Percentiles rank a stretch among this genome's conserved stretches.
Conservation (phyloP, 1,140 invertebrate genomes). For the Armadillidium nasatum region DNA sequence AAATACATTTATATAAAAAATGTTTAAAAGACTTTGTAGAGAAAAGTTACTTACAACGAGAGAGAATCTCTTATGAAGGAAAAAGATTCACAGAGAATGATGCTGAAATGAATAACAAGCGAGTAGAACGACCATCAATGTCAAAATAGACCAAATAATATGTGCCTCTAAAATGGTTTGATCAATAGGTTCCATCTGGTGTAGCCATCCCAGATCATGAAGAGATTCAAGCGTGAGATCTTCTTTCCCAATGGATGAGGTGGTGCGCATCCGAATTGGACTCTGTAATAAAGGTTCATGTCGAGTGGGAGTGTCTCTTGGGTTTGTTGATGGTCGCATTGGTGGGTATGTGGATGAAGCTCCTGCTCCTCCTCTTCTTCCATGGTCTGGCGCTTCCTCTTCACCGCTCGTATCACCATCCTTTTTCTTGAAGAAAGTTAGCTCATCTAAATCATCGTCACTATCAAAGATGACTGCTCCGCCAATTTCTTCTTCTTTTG, state of each 20-base stretch:
- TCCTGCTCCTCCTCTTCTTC: too few relatives aligned
- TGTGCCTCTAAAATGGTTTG: constrained; percentile 41
- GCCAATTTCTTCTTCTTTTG: neutral
- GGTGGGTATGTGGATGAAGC: neutral
- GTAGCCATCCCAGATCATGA: constrained; percentile 41
- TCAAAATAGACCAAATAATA: constrained; percentile 43
- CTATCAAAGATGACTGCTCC: neutral
- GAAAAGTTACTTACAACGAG: too few relatives aligned
- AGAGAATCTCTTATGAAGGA: neutral
- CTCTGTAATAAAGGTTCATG: constrained; percentile 33
- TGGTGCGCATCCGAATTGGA: constrained; percentile 19
- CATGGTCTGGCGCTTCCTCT: neutral
- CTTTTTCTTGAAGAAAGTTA: neutral
- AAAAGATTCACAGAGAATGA: neutral
- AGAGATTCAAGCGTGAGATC: constrained; percentile 40
- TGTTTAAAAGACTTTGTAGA: neutral
- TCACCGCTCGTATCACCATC: neutral
- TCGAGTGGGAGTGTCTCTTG: constrained; percentile 42
- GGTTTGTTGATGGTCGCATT: constrained; percentile 39
- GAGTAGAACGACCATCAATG: constrained; percentile 42
- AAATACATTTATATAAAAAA: neutral
- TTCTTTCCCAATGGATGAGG: constrained; percentile 26
- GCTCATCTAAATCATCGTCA: neutral
- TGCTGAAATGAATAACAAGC: neutral
- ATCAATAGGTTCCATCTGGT: constrained; percentile 40